Base-by-base conservation (phyloP, 2,888 invertebrate species). In the Apodemia hepburni region DNA sequence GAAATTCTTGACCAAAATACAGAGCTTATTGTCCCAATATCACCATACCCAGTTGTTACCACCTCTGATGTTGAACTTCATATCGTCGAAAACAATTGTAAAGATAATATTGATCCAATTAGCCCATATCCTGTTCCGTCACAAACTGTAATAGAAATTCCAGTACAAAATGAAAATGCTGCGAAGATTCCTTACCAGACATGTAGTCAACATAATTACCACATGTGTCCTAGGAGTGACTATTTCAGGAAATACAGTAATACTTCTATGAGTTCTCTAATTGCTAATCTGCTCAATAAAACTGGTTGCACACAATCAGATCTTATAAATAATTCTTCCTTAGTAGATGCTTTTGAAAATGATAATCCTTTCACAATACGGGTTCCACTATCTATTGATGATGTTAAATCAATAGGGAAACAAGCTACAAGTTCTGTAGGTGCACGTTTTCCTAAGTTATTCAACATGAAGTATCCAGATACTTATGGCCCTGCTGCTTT, bases 161-260 rank as follows among this genome's bases (percentile, higher is more conserved):
- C 45, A 47, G 7, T 17, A 17, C n/a, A 15, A 2, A 47, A 47
- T 47, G 45, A 47, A 47, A 47, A 47, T 17, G 17, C n/a, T 42
- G 15, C 15, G 2, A 15, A 17, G 17, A 17, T 7, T 47, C 4
- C 45, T 17, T 17, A 17, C 7, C n/a, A 45, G n/a, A 45, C 15
- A n/a, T 45, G 1, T n/a, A 45, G n/a, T 45, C 45, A n/a, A 7
- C n/a, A n/a, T 45, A 45, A 45, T n/a, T 45, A 15, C 15, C 15
- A 15, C 42, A 12, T 7, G 7, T 15, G 7, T n/a, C 45, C 45
- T 45, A 45, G 7, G n/a, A 45, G 45, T 2, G 45, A 45, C n/a
- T 45, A 45, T 8, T 45, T 45, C n/a, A 45, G 45, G n/a, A 45
- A 45, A 45, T 45, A n/a, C 45, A 45, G 45, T 45, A 45, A 45